Percentiles rank a stretch among this genome's conserved stretches.
Conservation (phyloP, 1,140 invertebrate species). For the Eufriesea mexicana region DNA sequence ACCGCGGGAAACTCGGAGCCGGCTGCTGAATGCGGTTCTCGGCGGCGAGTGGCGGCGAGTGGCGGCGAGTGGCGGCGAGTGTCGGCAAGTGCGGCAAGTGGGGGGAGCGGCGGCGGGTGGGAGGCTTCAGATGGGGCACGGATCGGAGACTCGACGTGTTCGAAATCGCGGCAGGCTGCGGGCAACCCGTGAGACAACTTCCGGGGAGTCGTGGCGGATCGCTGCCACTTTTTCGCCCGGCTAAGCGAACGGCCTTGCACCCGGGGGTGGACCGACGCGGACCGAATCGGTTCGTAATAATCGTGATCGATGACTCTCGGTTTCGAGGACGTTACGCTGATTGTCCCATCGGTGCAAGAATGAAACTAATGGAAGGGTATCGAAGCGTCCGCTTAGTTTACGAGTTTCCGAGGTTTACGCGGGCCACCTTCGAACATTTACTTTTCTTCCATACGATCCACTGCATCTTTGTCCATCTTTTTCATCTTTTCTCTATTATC, state of each 20-base stretch:
- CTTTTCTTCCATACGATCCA: too few species aligned
- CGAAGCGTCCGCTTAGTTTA: not conserved
- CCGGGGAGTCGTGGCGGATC: not conserved
- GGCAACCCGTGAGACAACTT: not conserved
- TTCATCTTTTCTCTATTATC: too few species aligned
- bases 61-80: too few species aligned
- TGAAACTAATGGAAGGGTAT: constrained; percentile 1
- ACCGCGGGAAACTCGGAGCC: constrained; percentile 56
- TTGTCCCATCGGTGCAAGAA: not conserved
- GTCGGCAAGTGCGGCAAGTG: not conserved
- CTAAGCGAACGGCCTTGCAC: not conserved
- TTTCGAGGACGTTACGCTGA: not conserved
- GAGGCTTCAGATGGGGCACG: not conserved
- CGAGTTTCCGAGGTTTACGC: not conserved
- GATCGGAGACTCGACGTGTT: constrained; percentile 26
- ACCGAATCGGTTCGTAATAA: not conserved
- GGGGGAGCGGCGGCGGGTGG: too few species aligned
- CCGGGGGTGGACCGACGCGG: not conserved
- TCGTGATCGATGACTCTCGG: not conserved
- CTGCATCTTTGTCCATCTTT: too few species aligned
- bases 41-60: not conserved
- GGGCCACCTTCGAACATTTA: not conserved
- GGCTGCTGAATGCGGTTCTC: constrained; percentile 24
- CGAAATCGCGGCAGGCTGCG: constrained; percentile 6
- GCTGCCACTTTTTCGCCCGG: not conserved